These are phyloP conservation scores for Ophion ellenae DNA, from an alignment of 2,888 invertebrate species.

Conservation along the genomic window DNA sequence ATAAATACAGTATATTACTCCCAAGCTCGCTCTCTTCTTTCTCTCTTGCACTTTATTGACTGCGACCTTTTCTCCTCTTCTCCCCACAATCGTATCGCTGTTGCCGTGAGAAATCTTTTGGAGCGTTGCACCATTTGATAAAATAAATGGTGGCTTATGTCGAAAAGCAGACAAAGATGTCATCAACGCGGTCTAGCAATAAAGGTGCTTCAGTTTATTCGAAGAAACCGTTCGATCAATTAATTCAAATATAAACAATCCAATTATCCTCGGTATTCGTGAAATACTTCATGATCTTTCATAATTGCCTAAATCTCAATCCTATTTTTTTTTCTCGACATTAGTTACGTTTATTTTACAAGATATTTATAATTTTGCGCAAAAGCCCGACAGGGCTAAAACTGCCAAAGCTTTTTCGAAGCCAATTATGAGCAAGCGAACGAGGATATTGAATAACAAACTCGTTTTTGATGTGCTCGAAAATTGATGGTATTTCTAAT, in stretches of 20 bases:
- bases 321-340: not conserved
- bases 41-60: constrained; percentile 1
- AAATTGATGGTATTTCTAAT: not conserved
- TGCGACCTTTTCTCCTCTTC: too few species aligned
- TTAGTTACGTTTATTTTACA: too few species aligned
- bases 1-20: not conserved
- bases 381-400: not conserved
- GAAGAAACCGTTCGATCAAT: not conserved
- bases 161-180: not conserved
- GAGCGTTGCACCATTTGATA: not conserved
- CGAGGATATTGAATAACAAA: not conserved
- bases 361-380: too few species aligned
- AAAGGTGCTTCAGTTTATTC: constrained; percentile 5
- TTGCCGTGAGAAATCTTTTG: not conserved
- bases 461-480: not conserved
- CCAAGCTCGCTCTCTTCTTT: constrained; percentile 9
- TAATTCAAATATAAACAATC: not conserved
- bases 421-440: not conserved
- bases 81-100: not conserved
- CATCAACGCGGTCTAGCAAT: not conserved
- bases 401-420: too few species aligned
- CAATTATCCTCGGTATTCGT: not conserved
- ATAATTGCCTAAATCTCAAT: not conserved
- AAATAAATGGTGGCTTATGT: not conserved
- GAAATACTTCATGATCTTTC: not conserved